Conservation (phyloP, 2,797 vertebrate genomes). For the Enteromius viviparus region DNA sequence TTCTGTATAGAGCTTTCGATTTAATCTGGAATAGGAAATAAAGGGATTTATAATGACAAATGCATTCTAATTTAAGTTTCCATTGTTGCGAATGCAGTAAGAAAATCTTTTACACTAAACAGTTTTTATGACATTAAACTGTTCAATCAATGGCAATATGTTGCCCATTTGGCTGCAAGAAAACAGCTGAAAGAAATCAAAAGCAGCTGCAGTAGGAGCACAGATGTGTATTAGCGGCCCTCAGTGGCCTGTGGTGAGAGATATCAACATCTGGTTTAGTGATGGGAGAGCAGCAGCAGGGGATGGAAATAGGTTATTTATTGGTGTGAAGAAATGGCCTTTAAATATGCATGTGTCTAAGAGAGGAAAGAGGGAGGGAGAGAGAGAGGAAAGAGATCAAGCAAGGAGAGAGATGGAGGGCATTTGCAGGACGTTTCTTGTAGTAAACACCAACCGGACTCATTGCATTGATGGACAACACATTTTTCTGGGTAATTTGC, state of each 20-base stretch:
- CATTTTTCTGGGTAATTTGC: background rate
- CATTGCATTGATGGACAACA: constrained; percentile 6
- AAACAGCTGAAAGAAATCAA: constrained; percentile 59
- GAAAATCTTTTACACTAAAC: constrained; percentile 2
- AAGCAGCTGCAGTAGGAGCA: background rate
- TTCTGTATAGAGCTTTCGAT: background rate
- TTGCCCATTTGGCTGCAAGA: constrained; percentile 9
- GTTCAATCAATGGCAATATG: background rate
- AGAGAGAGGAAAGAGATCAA: background rate
- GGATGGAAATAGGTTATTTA: constrained; percentile 67
- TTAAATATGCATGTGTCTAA: constrained; percentile 43
- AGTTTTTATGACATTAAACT: constrained; percentile 19
- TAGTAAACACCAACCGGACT: constrained; percentile 44
- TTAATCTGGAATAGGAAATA: background rate
- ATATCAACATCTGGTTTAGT: constrained; percentile 65
- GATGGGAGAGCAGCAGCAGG: constrained; percentile 60
- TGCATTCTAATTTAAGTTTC: background rate
- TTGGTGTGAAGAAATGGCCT: constrained; percentile 55
- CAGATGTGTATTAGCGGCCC: constrained; percentile 48
- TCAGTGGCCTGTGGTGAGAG: constrained; percentile 58
- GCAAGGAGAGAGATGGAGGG: constrained; percentile 32
- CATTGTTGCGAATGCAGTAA: background rate
- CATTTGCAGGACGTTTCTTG: constrained; percentile 22
- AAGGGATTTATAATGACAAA: background rate
- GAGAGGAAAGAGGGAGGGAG: constrained; percentile 43